Evolutionary conservation across 2,113 vertebrate species (phyloP), one percentile per base, ranked within the genome.

Genomic region (Cyprinodon brontotheroides): DNA sequence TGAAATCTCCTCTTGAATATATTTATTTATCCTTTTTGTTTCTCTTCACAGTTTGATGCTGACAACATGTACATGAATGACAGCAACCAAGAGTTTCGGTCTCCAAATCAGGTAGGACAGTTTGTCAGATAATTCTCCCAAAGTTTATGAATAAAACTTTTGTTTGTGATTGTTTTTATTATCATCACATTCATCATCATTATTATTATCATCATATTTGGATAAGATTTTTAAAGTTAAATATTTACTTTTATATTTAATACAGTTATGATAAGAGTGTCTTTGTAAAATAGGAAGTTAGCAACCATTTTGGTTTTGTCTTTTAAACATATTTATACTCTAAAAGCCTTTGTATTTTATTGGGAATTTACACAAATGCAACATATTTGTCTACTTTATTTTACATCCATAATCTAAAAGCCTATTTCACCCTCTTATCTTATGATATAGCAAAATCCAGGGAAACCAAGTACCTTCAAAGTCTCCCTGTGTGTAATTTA

Each of bases 21-120:
- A 22, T 79, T 87, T 63, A 89, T 82, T 77, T 86, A 67, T 89
- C 29, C 68, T 81, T 66, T 90, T 70, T 90, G 50, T 86, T 87
- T 92, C 74, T 89, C 41, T 87, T 95, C 95, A 87, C 91, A 98
- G 97, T 98, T 98, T 96, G 97, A 98, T 96, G 97, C 96, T 95
- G 97, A 98, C 93, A 98, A 96, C 95, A 96, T 96, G 96, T 98
- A 97, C 92, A 94, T 98, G 96, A 98, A 95, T 75, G 97, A 98
- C 92, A 96, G 94, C 89, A 92, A 96, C 93, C 96, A 96, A 92
- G 97, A 98, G 87, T 97, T 97, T 86, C 96, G 97, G 77, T 95
- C 96, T 0, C 93, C 96, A 87, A 97, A 95, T 84, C 96, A 98
- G 96, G 97, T 98, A 93, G 94, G 95, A 8, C 3, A 67, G 45